Evolutionary conservation across 2,797 vertebrate genomes (phyloP), one percentile per base, ranked within the genome.

Genomic region (Dermochelys coriacea): DNA sequence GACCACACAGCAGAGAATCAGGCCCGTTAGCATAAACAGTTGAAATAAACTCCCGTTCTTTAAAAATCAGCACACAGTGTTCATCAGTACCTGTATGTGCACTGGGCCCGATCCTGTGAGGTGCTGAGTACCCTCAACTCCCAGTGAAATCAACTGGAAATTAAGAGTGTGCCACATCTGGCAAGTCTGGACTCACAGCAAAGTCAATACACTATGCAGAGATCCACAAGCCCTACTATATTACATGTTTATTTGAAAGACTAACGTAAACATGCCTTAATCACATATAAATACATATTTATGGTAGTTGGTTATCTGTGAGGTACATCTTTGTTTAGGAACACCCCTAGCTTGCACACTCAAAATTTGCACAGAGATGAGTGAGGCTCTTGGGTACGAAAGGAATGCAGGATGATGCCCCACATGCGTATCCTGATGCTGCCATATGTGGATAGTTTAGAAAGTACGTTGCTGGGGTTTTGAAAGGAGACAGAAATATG

Each of bases 401-500:
- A 80, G 34, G 37, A 86, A 80, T 84, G 41, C 0, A 1, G 81
- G 61, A 47, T 41, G 61, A 74, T 85, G 49, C 49, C 82, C 83
- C 3, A 59, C 86, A 51, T 50, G 68, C 80, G 59, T 94, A 49
- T 82, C 82, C 91, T 91, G n/a, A 5, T 0, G 2, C 87, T 96
- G 87, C 95, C 89, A 96, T 0, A 0, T 3, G 4, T 57, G 50
- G 80, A 92, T 96, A 94, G 49, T 93, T 97, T 94, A 49, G 52
- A 84, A 91, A 86, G 93, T 51, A 88, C 75, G 80, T 94, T 2
- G 0, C 94, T 74, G 61, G 80, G 93, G 93, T 89, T 92, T 97
- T 91, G 94, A 96, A 96, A 96, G 97, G 93, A 86, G 93, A 93
- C 84, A 97, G 93, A 96, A 96, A 93, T 95, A 96, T 95, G 92